These are phyloP conservation scores for Rhamphomyia laevipes DNA, from an alignment of 2,888 invertebrate genomes.

Conservation along the genomic window DNA sequence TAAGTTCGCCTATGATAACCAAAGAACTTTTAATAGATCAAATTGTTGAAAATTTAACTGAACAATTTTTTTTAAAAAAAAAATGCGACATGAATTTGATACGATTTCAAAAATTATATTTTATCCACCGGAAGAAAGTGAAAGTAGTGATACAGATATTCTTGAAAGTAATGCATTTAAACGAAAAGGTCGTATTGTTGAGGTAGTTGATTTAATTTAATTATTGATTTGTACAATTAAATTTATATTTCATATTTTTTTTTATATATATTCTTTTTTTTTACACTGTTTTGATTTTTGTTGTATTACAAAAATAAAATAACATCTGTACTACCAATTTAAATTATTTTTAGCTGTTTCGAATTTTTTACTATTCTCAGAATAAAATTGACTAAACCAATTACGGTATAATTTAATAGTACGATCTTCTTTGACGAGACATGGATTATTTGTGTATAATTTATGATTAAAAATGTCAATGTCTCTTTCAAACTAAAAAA, in stretches of 20 bases:
- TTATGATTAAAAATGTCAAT: slow-evolving; percentile 82
- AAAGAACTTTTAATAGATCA: not conserved
- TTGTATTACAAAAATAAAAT: too few species aligned
- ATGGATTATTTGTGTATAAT: slow-evolving; percentile 54
- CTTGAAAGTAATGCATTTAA: not conserved
- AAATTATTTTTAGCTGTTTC: not conserved
- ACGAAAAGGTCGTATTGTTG: not conserved
- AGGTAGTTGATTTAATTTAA: not conserved
- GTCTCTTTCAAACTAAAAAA: slow-evolving; percentile 67
- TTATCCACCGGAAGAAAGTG: not conserved
- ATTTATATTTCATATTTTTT: not conserved
- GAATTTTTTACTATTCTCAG: slow-evolving; percentile 48
- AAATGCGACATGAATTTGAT: not conserved
- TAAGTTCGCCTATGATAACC: not conserved
- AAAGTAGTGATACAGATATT: not conserved
- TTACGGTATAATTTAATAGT: slow-evolving; percentile 57
- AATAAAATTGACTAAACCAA: slow-evolving; percentile 83
- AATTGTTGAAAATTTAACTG: not conserved
- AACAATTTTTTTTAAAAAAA: not conserved
- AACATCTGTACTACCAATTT: not conserved
- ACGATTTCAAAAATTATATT: not conserved
- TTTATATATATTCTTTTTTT: too few species aligned
- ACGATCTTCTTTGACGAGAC: slow-evolving; percentile 62
- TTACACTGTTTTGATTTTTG: not conserved
- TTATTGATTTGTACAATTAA: not conserved